Evolutionary conservation across 2,113 vertebrate species (phyloP), one percentile per base, ranked within the genome.

Genomic region (Sturnira hondurensis): DNA sequence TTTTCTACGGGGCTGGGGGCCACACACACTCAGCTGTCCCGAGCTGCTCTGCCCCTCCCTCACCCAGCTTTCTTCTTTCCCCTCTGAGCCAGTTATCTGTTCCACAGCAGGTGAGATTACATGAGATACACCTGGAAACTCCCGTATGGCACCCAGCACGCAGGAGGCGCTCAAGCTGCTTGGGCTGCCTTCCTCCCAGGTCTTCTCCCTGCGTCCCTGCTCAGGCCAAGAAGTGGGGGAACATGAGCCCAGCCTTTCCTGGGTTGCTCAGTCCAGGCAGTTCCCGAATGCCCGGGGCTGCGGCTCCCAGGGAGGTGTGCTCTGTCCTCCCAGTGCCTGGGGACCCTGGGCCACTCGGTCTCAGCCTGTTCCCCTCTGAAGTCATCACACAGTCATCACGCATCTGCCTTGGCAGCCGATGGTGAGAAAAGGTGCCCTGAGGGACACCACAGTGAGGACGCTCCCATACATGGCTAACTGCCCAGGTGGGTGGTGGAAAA

Each of bases 151-250:
- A 16, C 28, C 3, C 0, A 47, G 45, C 36, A 17, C 8, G 13
- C 38, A 31, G 26, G 13, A 28, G 61, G 31, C 14, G 7, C 26
- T 16, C 38, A 4, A 2, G 68, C 31, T 0, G 4, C 0, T 3
- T 12, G 33, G 20, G 56, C 56, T 45, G 80, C 56, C 58, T 19
- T 3, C 38, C 33, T 95, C 68, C 63, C 61, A 12, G n/a, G 80
- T 33, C 82, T 20, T 36, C 7, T 12, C 50, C 71, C 92, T 58
- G 20, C 20, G 24, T 38, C 47, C 41, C 58, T 16, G 38, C 47
- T 74, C 71, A 20, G 43, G 78, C 20, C 90, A 54, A 7, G 61
- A 88, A 88, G 31, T 12, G 10, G 38, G 54, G 7, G 3, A 47
- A 50, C 1, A 0, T 3, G 33, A 63, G 24, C 71, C 0, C 22